Evolutionary conservation across 1,140 invertebrate genomes (phyloP), one percentile per base, ranked within the genome.

Genomic region (Cydia strobilella): DNA sequence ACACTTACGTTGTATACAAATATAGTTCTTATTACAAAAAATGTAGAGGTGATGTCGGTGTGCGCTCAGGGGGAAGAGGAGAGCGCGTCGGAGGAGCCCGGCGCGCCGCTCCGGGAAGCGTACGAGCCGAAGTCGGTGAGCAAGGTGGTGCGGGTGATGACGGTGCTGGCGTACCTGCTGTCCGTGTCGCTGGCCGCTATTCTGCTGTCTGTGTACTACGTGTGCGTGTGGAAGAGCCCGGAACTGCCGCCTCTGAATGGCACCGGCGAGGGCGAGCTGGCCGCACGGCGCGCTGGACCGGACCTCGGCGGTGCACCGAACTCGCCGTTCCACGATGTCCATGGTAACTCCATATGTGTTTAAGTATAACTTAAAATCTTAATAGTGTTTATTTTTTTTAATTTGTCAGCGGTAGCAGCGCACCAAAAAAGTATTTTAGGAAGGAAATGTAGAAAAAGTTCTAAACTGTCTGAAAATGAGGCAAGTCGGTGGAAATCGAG

Each of bases 161-260:
- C 98, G 0, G 98, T 99, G 7, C 94, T 99, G 74, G 98, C 98
- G 3, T 99, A 99, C 92, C 96, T 99, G 48, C 95, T 99, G 77
- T 98, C 97, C 15, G 98, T 99, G 69, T 99, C 98, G 10, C 93
- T 98, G 82, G 98, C 98, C 0, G 98, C 98, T 2, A 98, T 99
- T 73, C 96, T 99, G 81, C 94, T 98, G 12, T 97, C 96, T 13
- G 94, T 96, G 4, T 98, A 98, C 90, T 98, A 98, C 86, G 94
- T 97, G 73, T 96, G 97, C 82, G 93, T 97, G 23, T 98, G 97
- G 97, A 94, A 97, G 81, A 96, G 97, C 1, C 93, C 94, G 1
- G 85, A 86, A 69, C 75, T 84, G 72, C 80, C 84, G 10, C 80
- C 74, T n/a, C 27, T 77, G 13, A 78, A 78, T 65, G 84, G 84